Percentiles rank a stretch among this genome's conserved stretches.
These are phyloP conservation scores for Acanthornis magna DNA, from an alignment of 2,797 vertebrate species.

Conservation along the genomic window DNA sequence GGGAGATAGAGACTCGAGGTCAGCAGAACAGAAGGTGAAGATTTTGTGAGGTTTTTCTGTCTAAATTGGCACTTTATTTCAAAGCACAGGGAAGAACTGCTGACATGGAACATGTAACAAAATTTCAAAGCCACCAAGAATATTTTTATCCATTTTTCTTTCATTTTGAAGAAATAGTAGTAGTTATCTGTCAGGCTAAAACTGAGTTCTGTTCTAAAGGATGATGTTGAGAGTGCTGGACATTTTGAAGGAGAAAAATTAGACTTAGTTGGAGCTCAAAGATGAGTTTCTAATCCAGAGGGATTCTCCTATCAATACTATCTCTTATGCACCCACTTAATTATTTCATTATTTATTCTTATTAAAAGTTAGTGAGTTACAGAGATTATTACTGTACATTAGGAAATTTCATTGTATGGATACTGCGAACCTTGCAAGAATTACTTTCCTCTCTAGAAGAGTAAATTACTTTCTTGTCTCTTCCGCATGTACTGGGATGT, in stretches of 20 bases:
- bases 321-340: not conserved
- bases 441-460: not conserved
- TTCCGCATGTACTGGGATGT: not conserved
- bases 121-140: not conserved
- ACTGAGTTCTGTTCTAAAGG: not conserved
- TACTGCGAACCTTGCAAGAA: not conserved
- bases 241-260: not conserved
- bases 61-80: conserved; percentile 7
- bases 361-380: not conserved
- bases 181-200: not conserved
- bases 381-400: not conserved
- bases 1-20: not conserved
- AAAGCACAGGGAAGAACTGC: not conserved
- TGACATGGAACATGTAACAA: not conserved
- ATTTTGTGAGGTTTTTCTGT: not conserved
- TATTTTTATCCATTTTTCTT: not conserved
- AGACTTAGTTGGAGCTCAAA: not conserved
- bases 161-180: not conserved
- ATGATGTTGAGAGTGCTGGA: not conserved
- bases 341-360: not conserved
- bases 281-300: not conserved
- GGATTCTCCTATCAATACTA: not conserved
- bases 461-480: not conserved
- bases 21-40: not conserved
- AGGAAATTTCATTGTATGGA: not conserved